phyloP scores from a whole-genome alignment of 2,113 vertebrate genomes.

The Lethenteron reissneri region DNA sequence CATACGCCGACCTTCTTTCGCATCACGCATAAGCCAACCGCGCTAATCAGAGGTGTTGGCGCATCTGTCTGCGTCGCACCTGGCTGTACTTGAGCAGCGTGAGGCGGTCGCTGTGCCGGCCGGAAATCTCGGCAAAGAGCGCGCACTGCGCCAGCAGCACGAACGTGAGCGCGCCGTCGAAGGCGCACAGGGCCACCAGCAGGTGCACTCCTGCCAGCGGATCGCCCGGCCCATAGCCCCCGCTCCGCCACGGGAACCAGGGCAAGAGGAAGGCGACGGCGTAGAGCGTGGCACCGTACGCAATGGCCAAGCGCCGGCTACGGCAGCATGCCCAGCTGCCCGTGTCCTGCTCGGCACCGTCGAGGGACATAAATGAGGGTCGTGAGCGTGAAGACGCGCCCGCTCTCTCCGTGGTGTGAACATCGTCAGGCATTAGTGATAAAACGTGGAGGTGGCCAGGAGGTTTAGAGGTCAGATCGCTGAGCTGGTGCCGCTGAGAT shows the following conservation, averaged over 20 bases:
- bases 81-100: conserved; percentile 48
- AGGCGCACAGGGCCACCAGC: conserved; percentile 35
- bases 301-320: conserved; percentile 26
- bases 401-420: too few species aligned
- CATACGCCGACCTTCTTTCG: too few species aligned
- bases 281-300: conserved; percentile 40
- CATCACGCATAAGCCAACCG: too few species aligned
- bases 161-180: conserved; percentile 42
- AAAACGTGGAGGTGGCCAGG: too few species aligned
- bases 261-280: conserved; percentile 47
- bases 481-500: too few species aligned
- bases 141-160: conserved; percentile 52
- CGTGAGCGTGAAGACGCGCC: too few species aligned
- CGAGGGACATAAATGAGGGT: too few species aligned
- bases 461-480: too few species aligned
- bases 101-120: conserved; percentile 27
- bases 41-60: too few species aligned
- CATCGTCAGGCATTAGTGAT: too few species aligned
- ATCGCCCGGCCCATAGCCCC: conserved; percentile 30
- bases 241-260: conserved; percentile 59
- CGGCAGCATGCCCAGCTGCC: conserved; percentile 28
- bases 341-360: conserved; percentile 22
- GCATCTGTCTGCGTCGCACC: not conserved
- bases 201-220: conserved; percentile 53
- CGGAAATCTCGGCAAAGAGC: conserved; percentile 43